Evolutionary conservation across 2,888 invertebrate species (phyloP).

Genomic region (Cyclophora albipunctata): DNA sequence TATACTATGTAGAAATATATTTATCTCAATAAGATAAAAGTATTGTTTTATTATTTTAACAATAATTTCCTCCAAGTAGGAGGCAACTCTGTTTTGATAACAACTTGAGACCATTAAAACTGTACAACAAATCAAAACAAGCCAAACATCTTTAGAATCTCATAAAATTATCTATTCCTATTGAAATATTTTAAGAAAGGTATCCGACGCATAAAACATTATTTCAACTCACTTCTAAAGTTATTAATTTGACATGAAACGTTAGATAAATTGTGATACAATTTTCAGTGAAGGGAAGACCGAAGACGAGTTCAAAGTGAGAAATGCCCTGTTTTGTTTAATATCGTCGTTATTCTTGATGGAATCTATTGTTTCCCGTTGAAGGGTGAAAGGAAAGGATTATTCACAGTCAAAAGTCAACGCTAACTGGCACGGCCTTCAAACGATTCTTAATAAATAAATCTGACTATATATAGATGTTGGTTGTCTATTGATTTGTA

Average conservation of each 20-base stretch:
- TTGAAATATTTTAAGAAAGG: slow-evolving; percentile 25
- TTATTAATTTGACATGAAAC: slow-evolving; percentile 45
- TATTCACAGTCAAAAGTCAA: slow-evolving; percentile 62
- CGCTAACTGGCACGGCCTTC: background rate
- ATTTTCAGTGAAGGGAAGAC: slow-evolving; percentile 33
- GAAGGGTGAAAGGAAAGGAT: slow-evolving; percentile 58
- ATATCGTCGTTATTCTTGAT: slow-evolving; percentile 65
- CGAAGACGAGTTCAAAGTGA: slow-evolving; percentile 30
- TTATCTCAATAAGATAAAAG: no score
- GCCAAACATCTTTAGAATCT: background rate
- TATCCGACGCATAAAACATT: slow-evolving; percentile 32
- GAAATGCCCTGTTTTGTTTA: slow-evolving; percentile 64
- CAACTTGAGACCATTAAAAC: no score
- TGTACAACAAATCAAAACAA: no score
- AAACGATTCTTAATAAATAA: no score
- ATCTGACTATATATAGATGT: no score
- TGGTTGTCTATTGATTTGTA: no score
- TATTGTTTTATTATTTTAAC: no score
- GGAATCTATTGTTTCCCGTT: slow-evolving; percentile 63
- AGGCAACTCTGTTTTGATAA: no score
- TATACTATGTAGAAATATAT: no score
- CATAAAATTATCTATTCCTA: slow-evolving; percentile 17
- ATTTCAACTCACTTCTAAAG: slow-evolving; percentile 37
- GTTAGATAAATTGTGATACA: slow-evolving; percentile 42
- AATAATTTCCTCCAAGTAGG: no score